Evolutionary conservation across 1,140 invertebrate species (phyloP).

Genomic region (Drosophila nigromelanica): DNA sequence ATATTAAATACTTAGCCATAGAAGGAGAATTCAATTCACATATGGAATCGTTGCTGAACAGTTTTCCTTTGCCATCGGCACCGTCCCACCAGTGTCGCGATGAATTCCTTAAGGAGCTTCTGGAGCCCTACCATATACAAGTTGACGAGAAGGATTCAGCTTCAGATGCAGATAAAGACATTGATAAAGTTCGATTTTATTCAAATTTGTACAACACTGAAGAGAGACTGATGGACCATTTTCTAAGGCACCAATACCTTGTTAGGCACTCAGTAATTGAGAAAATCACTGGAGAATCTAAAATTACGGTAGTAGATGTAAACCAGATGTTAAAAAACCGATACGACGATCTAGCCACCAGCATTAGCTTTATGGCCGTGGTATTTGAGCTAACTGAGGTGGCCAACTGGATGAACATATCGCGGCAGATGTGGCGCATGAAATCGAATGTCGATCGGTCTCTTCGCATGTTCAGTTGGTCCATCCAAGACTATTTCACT

Average conservation of each 20-base stretch:
- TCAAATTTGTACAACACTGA: too few species aligned
- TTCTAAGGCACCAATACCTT: too few species aligned
- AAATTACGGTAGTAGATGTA: neutral
- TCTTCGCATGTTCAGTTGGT: conserved; percentile 51
- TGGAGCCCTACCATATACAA: neutral
- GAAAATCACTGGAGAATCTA: too few species aligned
- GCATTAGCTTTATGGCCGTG: conserved; percentile 30
- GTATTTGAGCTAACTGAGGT: conserved; percentile 29
- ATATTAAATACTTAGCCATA: neutral
- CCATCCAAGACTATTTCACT: conserved; percentile 32
- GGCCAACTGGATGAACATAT: conserved; percentile 5
- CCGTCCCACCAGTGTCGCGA: conserved; percentile 14
- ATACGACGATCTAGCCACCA: conserved; percentile 15
- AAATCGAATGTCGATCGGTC: neutral
- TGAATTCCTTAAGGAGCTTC: conserved; percentile 13
- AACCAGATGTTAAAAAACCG: conserved; percentile 35
- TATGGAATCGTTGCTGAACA: neutral
- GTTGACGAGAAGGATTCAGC: too few species aligned
- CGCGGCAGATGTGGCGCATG: conserved; percentile 22
- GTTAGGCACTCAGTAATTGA: too few species aligned
- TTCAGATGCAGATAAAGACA: too few species aligned
- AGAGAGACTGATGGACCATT: too few species aligned
- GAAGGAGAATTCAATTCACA: too few species aligned
- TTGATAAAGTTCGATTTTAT: too few species aligned
- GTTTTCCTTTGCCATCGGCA: conserved; percentile 1